Base-by-base conservation (phyloP, 2,888 invertebrate genomes). In the Hypomecis punctinalis region DNA sequence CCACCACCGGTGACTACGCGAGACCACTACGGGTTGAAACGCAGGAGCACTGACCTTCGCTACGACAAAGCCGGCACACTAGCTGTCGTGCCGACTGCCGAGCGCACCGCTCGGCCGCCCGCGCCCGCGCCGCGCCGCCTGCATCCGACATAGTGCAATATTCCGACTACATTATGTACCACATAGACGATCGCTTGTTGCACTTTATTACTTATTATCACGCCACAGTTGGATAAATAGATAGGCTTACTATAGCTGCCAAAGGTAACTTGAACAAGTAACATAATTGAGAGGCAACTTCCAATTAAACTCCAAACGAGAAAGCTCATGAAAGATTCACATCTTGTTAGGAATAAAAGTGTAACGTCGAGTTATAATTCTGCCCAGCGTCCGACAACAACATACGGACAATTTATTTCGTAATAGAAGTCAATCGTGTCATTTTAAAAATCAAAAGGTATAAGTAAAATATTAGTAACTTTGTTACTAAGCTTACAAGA, bases 31-130 rank as follows among this genome's bases (percentile, higher is more conserved):
- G 90, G 90, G 81, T 84, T 83, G 84, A 86, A 85, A 86, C 89
- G 86, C 89, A 86, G 83, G 86, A 89, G 89, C 90, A 88, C 89
- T 85, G 89, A 88, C 89, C 91, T 90, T 87, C 88, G 79, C 75
- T 82, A 82, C 78, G 79, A 79, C 79, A 76, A 78, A 80, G 73
- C 72, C 71, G 71, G 77, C 76, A 78, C 76, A 64, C 69, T 64
- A 67, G 67, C 71, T 61, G 72, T 72, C 71, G 43, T 42, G 43
- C 54, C 23, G 66, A 72, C 74, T 69, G 72, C 76, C 71, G 72
- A 77, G 82, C 79, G 80, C 78, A 43, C 43, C 43, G 35, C 54
- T 54, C 35, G n/a, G 6, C 39, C 39, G 37, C 37, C 55, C 13
- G 54, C 43, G 43, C 43, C 8, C 35, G n/a, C 11, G 37, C 76